These are phyloP conservation scores for Eurois occulta DNA, from an alignment of 2,888 invertebrate genomes.

Conservation along the genomic window DNA sequence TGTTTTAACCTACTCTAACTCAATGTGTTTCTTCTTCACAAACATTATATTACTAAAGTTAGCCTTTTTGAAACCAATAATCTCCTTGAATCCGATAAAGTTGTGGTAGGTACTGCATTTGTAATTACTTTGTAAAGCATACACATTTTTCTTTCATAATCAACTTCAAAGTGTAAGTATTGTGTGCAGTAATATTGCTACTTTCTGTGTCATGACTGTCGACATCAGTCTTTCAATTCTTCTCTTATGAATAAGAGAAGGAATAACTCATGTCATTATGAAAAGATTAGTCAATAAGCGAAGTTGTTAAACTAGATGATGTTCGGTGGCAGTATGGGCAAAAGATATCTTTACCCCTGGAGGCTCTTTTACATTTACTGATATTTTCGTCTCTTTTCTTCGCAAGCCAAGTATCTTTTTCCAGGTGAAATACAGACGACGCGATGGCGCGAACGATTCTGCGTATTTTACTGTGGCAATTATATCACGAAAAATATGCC, in stretches of 20 bases:
- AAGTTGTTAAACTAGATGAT: neutral
- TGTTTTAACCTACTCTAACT: neutral
- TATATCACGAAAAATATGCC: slow-evolving; percentile 24
- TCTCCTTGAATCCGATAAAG: no score
- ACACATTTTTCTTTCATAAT: neutral
- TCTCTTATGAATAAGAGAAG: neutral
- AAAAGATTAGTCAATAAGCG: neutral
- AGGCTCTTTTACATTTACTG: neutral
- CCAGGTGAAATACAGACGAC: neutral
- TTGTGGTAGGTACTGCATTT: no score
- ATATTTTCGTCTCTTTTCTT: neutral
- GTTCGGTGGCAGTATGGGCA: neutral
- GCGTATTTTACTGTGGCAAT: slow-evolving; percentile 30
- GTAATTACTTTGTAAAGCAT: neutral
- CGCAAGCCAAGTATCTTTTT: neutral
- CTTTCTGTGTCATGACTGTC: neutral
- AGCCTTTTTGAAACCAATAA: neutral
- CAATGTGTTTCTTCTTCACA: neutral
- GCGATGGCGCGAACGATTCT: neutral
- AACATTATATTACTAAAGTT: neutral
- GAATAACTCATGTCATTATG: neutral
- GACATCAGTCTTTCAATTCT: neutral
- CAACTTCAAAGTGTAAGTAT: no score
- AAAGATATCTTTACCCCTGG: neutral
- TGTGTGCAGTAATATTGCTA: neutral